phyloP scores from a whole-genome alignment of 2,113 vertebrate genomes.

The Hydrochoerus hydrochaeris region DNA sequence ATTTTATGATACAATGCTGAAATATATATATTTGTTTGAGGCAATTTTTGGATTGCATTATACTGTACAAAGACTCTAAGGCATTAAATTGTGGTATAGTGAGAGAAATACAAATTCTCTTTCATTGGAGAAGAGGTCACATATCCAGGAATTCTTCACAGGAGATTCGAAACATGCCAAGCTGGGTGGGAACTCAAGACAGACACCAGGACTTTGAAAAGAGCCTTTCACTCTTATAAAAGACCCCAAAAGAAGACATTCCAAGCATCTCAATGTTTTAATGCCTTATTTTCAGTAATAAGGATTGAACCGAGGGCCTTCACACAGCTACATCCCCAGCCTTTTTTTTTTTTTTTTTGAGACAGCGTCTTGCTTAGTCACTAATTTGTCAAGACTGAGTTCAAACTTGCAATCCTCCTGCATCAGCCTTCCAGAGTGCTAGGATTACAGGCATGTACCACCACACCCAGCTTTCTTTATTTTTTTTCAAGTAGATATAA shows the following conservation, averaged over 20 bases:
- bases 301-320: not conserved
- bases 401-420: not conserved
- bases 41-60: not conserved
- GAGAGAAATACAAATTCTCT: not conserved
- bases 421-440: not conserved
- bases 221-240: not conserved
- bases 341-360: not conserved
- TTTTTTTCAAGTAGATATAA: not conserved
- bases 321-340: not conserved
- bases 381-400: not conserved
- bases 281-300: not conserved
- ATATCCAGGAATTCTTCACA: not conserved
- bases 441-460: not conserved
- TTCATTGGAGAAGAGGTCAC: not conserved
- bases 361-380: not conserved
- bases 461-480: not conserved
- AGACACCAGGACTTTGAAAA: not conserved
- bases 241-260: not conserved
- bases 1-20: not conserved
- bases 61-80: not conserved
- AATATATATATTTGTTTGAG: not conserved
- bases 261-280: not conserved
- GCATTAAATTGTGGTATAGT: not conserved
- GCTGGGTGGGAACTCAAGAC: not conserved
- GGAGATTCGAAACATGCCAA: not conserved